Conservation (phyloP, 2,888 invertebrate genomes). For the Latrodectus elegans region DNA sequence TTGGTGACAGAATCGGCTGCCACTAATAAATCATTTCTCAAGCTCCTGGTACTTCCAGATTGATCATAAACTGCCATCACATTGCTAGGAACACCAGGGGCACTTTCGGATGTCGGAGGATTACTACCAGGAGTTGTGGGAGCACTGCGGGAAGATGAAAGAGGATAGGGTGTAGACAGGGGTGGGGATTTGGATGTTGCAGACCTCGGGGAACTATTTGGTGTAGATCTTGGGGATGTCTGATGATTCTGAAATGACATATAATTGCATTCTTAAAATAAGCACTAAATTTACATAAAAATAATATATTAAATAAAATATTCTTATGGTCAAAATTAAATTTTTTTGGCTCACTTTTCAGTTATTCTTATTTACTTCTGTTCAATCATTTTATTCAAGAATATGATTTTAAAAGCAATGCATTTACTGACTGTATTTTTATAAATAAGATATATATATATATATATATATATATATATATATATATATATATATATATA, state of each 20-base stretch:
- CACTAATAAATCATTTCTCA: constrained; percentile 86
- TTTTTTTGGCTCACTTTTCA: too few relatives aligned
- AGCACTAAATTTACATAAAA: too few relatives aligned
- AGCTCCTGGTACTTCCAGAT: constrained; percentile 71
- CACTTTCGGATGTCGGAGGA: constrained; percentile 73
- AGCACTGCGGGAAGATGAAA: constrained; percentile 72
- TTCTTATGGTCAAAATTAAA: too few relatives aligned
- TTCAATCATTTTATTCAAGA: too few relatives aligned
- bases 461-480: too few relatives aligned
- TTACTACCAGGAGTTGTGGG: constrained; percentile 73
- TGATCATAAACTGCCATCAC: constrained; percentile 77
- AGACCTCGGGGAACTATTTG: constrained; percentile 73
- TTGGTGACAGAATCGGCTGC: constrained; percentile 98
- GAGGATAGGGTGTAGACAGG: constrained; percentile 72
- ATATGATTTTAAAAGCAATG: too few relatives aligned
- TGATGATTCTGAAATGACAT: constrained; percentile 70
- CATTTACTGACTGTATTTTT: too few relatives aligned
- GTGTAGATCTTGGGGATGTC: constrained; percentile 72
- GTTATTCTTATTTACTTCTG: too few relatives aligned
- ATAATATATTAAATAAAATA: too few relatives aligned
- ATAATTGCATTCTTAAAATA: not conserved
- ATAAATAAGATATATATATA: too few relatives aligned
- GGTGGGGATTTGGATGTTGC: constrained; percentile 77
- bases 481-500: too few relatives aligned
- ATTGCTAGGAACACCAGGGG: constrained; percentile 75